phyloP scores from a whole-genome alignment of 1,140 invertebrate species.

The Saccostrea echinata region DNA sequence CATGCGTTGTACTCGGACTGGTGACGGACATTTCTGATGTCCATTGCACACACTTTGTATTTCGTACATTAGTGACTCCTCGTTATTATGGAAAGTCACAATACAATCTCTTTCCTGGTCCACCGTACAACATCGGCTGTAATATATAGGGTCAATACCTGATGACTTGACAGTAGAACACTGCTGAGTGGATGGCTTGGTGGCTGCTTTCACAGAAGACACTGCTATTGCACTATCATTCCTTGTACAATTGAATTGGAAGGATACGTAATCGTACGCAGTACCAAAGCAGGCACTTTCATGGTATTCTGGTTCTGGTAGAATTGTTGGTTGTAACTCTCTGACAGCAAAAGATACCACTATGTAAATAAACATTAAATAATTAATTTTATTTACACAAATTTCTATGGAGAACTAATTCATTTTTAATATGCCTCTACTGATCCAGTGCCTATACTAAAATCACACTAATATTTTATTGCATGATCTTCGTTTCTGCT shows the following conservation, averaged over 20 bases:
- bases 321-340: not conserved
- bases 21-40: not conserved
- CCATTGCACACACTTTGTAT: not conserved
- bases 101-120: not conserved
- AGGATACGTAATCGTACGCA: not conserved
- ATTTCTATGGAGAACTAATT: too few relatives aligned
- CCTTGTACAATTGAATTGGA: not conserved
- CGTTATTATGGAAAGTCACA: not conserved
- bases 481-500: too few relatives aligned
- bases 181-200: not conserved
- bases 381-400: too few relatives aligned
- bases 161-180: not conserved
- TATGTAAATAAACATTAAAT: too few relatives aligned
- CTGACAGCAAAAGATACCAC: too few relatives aligned
- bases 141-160: not conserved
- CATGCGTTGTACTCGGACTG: not conserved
- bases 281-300: not conserved
- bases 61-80: not conserved
- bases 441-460: too few relatives aligned
- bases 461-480: too few relatives aligned
- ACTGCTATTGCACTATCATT: not conserved
- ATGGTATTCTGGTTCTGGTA: not conserved
- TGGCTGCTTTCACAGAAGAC: not conserved
- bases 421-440: too few relatives aligned
- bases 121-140: not conserved